A percentile compares a stretch with the other conserved stretches of the same genome.
phyloP scores from a whole-genome alignment of 1,140 invertebrate genomes.

The Nylanderia fulva region DNA sequence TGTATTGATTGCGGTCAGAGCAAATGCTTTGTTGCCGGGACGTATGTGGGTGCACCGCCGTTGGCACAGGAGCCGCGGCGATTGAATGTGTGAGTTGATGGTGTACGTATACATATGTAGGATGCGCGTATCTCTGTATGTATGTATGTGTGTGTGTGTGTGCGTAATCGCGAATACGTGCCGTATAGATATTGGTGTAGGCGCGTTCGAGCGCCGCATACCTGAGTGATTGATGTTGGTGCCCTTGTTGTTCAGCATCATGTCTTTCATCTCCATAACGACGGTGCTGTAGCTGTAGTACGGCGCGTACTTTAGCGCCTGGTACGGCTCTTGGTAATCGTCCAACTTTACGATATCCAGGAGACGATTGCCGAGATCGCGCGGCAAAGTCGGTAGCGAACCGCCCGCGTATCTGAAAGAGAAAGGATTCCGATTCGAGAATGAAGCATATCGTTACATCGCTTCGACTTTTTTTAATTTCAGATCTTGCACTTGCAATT shows the following conservation, averaged over 20 bases:
- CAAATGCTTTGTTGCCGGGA: slow-evolving; percentile 77
- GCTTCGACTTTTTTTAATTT: neutral
- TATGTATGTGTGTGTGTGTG: too few relatives aligned
- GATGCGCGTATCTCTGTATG: neutral
- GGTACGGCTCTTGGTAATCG: slow-evolving; percentile 93
- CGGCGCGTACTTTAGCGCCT: slow-evolving; percentile 91
- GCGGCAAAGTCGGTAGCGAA: slow-evolving; percentile 84
- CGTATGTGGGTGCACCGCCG: slow-evolving; percentile 55
- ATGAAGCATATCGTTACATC: neutral
- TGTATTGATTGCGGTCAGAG: slow-evolving; percentile 82
- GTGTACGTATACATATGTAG: neutral
- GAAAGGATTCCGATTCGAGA: slow-evolving; percentile 7
- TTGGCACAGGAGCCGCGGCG: slow-evolving; percentile 36
- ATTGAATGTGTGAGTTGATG: slow-evolving; percentile 5
- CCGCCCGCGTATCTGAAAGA: slow-evolving; percentile 85
- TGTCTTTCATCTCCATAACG: slow-evolving; percentile 91
- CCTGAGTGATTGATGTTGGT: slow-evolving; percentile 85
- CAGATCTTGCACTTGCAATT: neutral
- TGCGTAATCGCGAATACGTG: neutral
- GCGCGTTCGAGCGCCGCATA: slow-evolving; percentile 69
- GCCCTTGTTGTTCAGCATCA: slow-evolving; percentile 88
- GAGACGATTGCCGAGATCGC: slow-evolving; percentile 83
- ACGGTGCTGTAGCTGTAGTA: slow-evolving; percentile 93
- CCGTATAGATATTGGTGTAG: neutral
- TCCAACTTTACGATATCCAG: slow-evolving; percentile 88